Percentiles rank a stretch among this genome's conserved stretches.
phyloP scores from a whole-genome alignment of 2,888 invertebrate genomes.

The Nebria brevicollis region DNA sequence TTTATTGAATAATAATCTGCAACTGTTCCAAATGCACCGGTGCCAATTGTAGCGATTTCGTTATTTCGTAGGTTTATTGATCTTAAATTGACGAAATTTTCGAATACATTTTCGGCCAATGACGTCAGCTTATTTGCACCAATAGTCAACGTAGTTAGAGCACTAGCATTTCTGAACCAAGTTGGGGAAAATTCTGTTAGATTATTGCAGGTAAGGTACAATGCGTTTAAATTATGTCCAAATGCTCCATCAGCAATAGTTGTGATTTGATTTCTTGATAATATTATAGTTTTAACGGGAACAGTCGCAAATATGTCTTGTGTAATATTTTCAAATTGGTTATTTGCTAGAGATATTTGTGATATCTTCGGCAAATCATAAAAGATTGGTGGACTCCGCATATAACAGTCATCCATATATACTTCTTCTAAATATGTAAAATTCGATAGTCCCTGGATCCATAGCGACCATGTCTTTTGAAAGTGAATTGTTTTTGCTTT shows the following conservation, averaged over 20 bases:
- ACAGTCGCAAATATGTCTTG: neutral
- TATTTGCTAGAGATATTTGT: neutral
- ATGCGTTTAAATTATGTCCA: neutral
- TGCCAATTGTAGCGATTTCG: neutral
- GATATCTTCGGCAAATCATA: neutral
- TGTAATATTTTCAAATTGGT: neutral
- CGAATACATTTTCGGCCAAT: neutral
- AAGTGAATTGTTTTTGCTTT: neutral
- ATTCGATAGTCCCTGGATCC: neutral
- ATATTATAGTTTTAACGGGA: neutral
- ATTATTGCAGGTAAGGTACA: neutral
- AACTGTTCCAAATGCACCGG: neutral
- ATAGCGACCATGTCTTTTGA: neutral
- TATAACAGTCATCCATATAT: neutral
- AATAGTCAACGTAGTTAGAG: neutral
- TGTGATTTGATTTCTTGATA: neutral
- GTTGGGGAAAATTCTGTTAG: neutral
- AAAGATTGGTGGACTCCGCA: neutral
- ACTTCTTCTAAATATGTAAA: neutral
- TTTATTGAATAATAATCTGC: neutral
- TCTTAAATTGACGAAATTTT: neutral
- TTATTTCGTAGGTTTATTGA: neutral
- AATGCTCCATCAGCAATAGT: neutral
- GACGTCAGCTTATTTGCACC: neutral
- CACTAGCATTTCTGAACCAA: neutral